Percentiles rank a stretch among this genome's conserved stretches.
phyloP scores from a whole-genome alignment of 1,140 invertebrate species.

The Oscheius sp. region DNA sequence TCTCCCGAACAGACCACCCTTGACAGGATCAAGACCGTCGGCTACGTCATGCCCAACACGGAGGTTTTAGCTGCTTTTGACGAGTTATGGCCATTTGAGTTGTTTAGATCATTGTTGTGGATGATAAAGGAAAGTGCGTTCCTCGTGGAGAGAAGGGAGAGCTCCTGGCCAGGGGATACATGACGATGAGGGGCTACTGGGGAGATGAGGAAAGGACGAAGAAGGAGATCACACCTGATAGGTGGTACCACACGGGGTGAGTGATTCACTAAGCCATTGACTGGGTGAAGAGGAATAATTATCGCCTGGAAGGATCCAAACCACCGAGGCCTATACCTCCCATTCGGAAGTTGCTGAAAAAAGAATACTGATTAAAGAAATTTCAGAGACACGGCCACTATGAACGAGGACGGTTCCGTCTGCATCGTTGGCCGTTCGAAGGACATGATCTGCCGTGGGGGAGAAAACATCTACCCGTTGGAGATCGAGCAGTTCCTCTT shows the following conservation, averaged over 20 bases:
- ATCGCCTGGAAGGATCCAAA: too few species aligned
- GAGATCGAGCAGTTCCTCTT: slow-evolving; percentile 80
- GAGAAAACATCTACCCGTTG: slow-evolving; percentile 80
- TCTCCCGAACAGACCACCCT: neutral
- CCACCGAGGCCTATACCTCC: too few species aligned
- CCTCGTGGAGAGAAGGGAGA: slow-evolving; percentile 76
- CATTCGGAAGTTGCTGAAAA: too few species aligned
- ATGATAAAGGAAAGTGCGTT: slow-evolving; percentile 71
- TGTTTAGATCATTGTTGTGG: slow-evolving; percentile 65
- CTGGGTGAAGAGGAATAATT: too few species aligned
- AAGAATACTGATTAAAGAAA: neutral
- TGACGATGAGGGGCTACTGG: slow-evolving; percentile 80
- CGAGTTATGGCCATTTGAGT: neutral
- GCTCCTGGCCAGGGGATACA: slow-evolving; percentile 71
- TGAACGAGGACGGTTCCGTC: slow-evolving; percentile 75
- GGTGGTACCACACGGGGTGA: slow-evolving; percentile 81
- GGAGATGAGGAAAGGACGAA: slow-evolving; percentile 76
- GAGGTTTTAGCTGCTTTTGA: too few species aligned
- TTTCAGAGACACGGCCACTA: slow-evolving; percentile 70
- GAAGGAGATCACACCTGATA: slow-evolving; percentile 70
- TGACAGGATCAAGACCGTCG: neutral
- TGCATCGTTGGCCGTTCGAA: slow-evolving; percentile 77
- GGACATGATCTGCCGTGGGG: slow-evolving; percentile 83
- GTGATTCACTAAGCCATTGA: too few species aligned
- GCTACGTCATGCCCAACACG: slow-evolving; percentile 4